Evolutionary conservation across 2,113 vertebrate species (phyloP).

Genomic region (Monopterus albus): DNA sequence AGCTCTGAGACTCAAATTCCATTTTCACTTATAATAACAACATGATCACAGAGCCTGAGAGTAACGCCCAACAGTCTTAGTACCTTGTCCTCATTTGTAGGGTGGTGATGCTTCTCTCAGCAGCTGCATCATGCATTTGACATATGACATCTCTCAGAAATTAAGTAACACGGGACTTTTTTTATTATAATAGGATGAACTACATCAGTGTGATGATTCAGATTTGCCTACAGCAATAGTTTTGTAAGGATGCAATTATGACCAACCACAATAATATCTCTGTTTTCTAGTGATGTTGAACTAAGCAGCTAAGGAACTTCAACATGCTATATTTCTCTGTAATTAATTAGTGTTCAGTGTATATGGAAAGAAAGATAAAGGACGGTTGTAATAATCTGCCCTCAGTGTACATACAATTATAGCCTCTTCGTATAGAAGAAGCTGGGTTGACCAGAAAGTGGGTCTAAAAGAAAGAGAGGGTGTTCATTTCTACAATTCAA

Average conservation of each 20-base stretch:
- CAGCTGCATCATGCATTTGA: constrained; percentile 31
- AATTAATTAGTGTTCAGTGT: not conserved
- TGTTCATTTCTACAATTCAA: constrained; percentile 54
- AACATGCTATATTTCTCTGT: not conserved
- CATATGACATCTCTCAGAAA: constrained; percentile 40
- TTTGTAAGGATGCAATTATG: not conserved
- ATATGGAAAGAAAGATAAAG: not conserved
- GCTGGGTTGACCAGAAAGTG: constrained; percentile 51
- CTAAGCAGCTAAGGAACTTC: not conserved
- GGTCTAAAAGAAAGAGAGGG: constrained; percentile 31
- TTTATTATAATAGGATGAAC: not conserved
- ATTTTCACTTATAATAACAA: too few relatives aligned
- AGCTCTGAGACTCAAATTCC: too few relatives aligned
- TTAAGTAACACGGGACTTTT: constrained; percentile 45
- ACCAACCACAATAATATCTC: not conserved
- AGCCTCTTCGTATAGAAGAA: constrained; percentile 26
- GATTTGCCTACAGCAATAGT: not conserved
- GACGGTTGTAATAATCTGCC: constrained; percentile 21
- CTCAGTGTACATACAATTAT: constrained; percentile 54
- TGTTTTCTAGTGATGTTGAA: not conserved
- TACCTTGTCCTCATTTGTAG: not conserved
- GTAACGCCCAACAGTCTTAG: not conserved
- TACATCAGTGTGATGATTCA: constrained; percentile 13
- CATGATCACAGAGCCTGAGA: not conserved
- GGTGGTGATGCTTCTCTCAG: constrained; percentile 34